phyloP scores from a whole-genome alignment of 1,140 invertebrate species.

The Zaprionus lachaisei region DNA sequence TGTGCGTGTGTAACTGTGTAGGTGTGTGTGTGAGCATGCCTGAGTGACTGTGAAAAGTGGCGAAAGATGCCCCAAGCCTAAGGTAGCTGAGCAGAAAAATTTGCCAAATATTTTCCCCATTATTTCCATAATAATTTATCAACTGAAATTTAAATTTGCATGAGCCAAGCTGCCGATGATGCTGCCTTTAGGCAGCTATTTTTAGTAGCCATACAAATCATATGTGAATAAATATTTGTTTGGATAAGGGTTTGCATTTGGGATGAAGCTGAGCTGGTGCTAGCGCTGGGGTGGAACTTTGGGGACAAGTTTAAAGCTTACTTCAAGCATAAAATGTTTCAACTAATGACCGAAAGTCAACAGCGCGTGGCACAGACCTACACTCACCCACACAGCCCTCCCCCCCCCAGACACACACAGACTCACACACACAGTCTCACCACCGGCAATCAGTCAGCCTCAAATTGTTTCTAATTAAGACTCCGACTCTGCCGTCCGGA shows the following conservation, averaged over 20 bases:
- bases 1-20: not conserved
- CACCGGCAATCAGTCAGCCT: constrained; percentile 71
- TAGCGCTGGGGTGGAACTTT: not conserved
- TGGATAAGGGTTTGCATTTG: not conserved
- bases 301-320: constrained; percentile 21
- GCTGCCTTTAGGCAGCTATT: not conserved
- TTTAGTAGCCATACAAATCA: not conserved
- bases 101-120: not conserved
- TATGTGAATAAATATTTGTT: constrained; percentile 27
- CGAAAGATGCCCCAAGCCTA: not conserved
- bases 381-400: not conserved
- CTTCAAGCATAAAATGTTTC: constrained; percentile 26
- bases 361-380: constrained; percentile 33
- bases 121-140: constrained; percentile 3
- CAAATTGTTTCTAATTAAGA: constrained; percentile 80
- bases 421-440: constrained; percentile 11
- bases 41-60: constrained; percentile 16
- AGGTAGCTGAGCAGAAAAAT: not conserved
- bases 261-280: not conserved
- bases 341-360: constrained; percentile 50
- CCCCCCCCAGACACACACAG: not conserved
- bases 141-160: not conserved
- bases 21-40: not conserved
- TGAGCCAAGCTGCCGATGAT: not conserved
- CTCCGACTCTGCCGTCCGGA: constrained; percentile 31